Base-by-base conservation (phyloP, 2,113 vertebrate genomes). In the Oryzias curvinotus region DNA sequence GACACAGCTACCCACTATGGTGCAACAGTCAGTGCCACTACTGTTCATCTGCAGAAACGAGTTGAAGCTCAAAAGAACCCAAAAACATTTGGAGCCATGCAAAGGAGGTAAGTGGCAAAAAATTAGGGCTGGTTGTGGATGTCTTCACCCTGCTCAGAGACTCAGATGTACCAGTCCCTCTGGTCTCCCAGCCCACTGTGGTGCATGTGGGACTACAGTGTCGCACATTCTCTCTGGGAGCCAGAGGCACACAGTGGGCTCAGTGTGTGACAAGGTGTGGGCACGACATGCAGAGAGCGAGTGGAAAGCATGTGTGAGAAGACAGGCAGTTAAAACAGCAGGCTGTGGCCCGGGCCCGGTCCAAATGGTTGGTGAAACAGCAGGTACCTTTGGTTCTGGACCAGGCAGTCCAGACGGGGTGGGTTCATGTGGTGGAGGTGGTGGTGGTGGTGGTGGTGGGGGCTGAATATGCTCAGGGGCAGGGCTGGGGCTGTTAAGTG, bases 381-480 rank as follows among this genome's bases (percentile, higher is more conserved):
- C 83, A 82, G 93, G 94, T 97, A 98, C 97, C 97, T 98, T 95
- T 90, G 95, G 78, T 92, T 96, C 95, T 94, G 93, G 92, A 84
- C 92, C 94, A 88, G 94, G 88, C 73, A 92, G 81, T 92, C 94
- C 88, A 84, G 93, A 88, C 73, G 82, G 89, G 84, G 95, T 94
- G 91, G 92, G 93, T 83, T 95, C 94, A 86, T 92, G 95, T 91
- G 94, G 93, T 87, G 93, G 85, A 86, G 93, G 88, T 92, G 92
- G 90, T 91, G 93, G 92, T 41, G 58, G n/a, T n/a, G n/a, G 57
- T 60, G 93, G 84, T 87, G 93, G 88, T 92, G 92, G 91, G 92
- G 93, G 92, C 93, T 94, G 96, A 90, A 82, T 87, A 76, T 89
- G 90, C 82, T 91, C 88, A 75, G 88, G 89, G 83, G 86, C 89